Evolutionary conservation across 2,888 invertebrate species (phyloP), one percentile per base, ranked within the genome.

Genomic region (Argynnis bischoffii): DNA sequence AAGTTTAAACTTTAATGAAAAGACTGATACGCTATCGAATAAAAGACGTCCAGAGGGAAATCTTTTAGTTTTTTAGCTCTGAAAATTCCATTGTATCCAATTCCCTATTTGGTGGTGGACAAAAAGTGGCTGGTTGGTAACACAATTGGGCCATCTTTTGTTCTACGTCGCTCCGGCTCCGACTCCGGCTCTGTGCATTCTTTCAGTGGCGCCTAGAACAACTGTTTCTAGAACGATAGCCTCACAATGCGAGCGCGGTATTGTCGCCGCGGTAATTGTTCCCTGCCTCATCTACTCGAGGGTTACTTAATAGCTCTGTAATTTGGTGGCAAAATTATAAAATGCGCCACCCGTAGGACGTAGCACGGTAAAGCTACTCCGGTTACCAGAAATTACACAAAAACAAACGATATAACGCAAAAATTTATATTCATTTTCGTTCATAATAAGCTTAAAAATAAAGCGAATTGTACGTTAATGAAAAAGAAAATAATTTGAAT

Each of bases 211-310:
- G 78, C 75, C 77, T 80, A 83, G 75, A 84, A 83, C 86, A 82
- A 84, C 86, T 85, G 86, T 83, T 85, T 79, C 85, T 80, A 79
- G 81, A 81, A 78, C 86, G 87, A 84, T 84, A 83, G 81, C 78
- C 79, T 77, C 74, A 85, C 84, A 85, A 83, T 83, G 80, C 81
- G 76, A 76, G 77, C 75, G 78, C 78, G 82, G 83, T 84, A 85
- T 86, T 87, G 86, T 87, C 80, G 83, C 80, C 79, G 76, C 74
- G 74, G 75, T 86, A 85, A 87, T 87, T 86, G 85, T 86, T 78
- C 80, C 81, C 72, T 77, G 81, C 84, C 81, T 85, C 86, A 81
- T 83, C 83, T 81, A 82, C 79, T 80, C 74, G 78, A 84, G 84
- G 81, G 82, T 77, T 79, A 82, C 77, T 79, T 85, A 85, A 84